These are phyloP conservation scores for Melipona bicolor DNA, from an alignment of 2,888 invertebrate genomes.

Conservation along the genomic window DNA sequence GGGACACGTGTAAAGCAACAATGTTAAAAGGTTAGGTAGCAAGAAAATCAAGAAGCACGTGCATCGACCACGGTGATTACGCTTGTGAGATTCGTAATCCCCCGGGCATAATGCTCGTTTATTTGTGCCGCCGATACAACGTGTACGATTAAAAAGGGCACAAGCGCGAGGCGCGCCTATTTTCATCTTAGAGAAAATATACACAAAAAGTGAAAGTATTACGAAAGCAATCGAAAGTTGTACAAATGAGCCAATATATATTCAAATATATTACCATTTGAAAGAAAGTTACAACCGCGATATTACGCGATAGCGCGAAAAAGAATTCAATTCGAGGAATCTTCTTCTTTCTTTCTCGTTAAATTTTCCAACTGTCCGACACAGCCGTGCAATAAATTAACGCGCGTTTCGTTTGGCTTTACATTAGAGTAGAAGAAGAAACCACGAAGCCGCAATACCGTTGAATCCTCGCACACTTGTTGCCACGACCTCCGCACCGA, in stretches of 20 bases:
- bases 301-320: no score
- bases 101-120: neutral
- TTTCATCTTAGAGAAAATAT: neutral
- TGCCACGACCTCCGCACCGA: constrained; percentile 42
- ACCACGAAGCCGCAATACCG: constrained; percentile 37
- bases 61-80: neutral
- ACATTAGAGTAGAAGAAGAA: constrained; percentile 15
- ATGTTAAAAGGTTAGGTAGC: constrained; percentile 48
- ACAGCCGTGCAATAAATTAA: neutral
- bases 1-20: constrained; percentile 1
- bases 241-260: neutral
- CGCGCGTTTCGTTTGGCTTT: neutral
- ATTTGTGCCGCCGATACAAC: no score
- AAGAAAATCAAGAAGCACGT: constrained; percentile 12
- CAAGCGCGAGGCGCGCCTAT: no score
- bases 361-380: neutral
- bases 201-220: neutral
- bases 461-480: constrained; percentile 46
- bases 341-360: neutral
- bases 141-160: neutral
- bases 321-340: neutral
- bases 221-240: constrained; percentile 1
- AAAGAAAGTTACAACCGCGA: no score
- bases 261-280: neutral
- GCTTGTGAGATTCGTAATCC: neutral